Evolutionary conservation across 1,140 invertebrate species (phyloP), one percentile per base, ranked within the genome.

Genomic region (Dryas iulia): DNA sequence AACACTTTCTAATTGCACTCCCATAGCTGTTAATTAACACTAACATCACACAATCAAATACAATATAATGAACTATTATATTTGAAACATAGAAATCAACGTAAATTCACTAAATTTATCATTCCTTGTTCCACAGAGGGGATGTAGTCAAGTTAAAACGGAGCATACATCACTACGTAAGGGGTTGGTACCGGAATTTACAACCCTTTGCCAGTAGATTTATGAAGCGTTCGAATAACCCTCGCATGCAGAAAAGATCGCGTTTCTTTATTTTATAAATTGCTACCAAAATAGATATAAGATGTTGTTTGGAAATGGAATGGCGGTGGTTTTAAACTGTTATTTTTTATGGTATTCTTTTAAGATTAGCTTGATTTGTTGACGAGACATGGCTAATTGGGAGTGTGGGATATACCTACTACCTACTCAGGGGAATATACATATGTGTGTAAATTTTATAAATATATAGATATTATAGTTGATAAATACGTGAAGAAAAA

Each of bases 161-260:
- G 79, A 65, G 58, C 69, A 74, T 84, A 84, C 60, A 86, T 67
- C 65, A 67, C 82, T 80, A 82, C 58, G 39, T 70, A 71, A 77
- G 76, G 79, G 86, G 82, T 77, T 79, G 61, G 18, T 21, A 18
- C 59, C 73, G 47, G 81, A 78, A 90, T 90, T 90, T 90, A 90
- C 86, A 87, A 90, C 87, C 86, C 86, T 87, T 87, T 85, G 61
- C 63, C 58, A 70, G 71, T 81, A 84, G 82, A 90, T 90, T 90
- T 90, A 90, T 88, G 83, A 79, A 72, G 53, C 81, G 78, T 76
- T 69, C 69, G 74, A 52, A 59, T 26, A 67, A 67, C 65, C 58
- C 65, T 60, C 80, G 78, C 80, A 84, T 84, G 83, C 84, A 85
- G 61, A 60, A 83, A 81, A 83, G 84, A 86, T 88, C 83, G 76